Conservation (phyloP, 1,140 invertebrate species). For the Eciton burchellii region DNA sequence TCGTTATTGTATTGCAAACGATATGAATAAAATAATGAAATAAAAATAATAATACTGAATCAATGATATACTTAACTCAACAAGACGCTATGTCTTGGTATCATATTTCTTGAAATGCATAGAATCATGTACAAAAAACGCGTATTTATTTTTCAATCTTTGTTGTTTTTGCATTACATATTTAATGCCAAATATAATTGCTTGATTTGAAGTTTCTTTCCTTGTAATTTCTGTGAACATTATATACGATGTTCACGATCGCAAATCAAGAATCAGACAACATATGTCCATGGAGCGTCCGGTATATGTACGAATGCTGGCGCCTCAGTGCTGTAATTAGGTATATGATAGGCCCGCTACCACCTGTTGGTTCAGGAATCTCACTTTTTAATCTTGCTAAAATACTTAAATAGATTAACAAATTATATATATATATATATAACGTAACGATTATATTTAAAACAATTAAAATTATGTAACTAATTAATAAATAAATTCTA, state of each 20-base stretch:
- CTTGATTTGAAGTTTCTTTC: neutral
- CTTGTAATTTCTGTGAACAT: neutral
- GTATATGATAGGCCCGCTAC: neutral
- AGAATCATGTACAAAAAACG: neutral
- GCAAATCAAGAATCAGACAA: neutral
- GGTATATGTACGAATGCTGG: neutral
- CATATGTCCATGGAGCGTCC: neutral
- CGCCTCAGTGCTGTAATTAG: conserved; percentile 39
- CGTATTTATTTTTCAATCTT: neutral
- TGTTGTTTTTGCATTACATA: neutral
- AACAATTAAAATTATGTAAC: neutral
- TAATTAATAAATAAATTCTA: no score
- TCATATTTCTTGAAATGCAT: no score
- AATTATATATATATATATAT: neutral
- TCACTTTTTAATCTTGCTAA: neutral
- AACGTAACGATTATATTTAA: no score
- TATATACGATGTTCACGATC: neutral
- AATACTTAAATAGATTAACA: neutral
- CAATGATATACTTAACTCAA: no score
- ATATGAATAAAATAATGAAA: neutral
- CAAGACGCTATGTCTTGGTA: no score
- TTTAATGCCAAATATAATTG: neutral
- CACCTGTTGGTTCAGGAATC: conserved; percentile 8
- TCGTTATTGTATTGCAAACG: neutral
- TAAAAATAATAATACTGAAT: neutral